Percentiles rank a stretch among this genome's conserved stretches.
Evolutionary conservation across 2,888 invertebrate species (phyloP).

Genomic region (Melanargia galathea): DNA sequence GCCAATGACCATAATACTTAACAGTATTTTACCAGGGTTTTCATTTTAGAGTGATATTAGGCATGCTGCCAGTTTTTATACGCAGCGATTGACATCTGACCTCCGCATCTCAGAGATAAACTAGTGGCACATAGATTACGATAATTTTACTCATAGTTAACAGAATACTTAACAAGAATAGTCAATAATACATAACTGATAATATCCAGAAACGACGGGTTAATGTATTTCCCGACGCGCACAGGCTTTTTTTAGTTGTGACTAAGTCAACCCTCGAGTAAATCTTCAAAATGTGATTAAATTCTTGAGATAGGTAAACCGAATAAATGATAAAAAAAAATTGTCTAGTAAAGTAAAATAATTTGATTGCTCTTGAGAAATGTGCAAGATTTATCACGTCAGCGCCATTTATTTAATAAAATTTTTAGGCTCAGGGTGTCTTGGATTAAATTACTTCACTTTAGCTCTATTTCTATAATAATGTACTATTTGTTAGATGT

Average conservation of each 20-base stretch:
- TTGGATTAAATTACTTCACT: no score
- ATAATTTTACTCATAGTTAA: constrained; percentile 2
- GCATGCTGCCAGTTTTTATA: constrained; percentile 13
- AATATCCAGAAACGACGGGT: not conserved
- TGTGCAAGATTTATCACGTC: not conserved
- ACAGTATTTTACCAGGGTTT: not conserved
- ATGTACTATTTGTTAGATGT: no score
- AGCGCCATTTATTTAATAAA: not conserved
- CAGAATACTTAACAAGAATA: no score
- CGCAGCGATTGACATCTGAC: constrained; percentile 12
- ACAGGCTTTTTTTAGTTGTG: not conserved
- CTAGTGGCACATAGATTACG: not conserved
- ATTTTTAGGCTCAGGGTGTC: no score
- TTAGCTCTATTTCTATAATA: no score
- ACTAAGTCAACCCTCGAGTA: not conserved
- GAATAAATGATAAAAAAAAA: not conserved
- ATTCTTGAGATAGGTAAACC: no score
- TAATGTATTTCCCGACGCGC: not conserved
- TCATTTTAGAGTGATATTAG: constrained; percentile 1
- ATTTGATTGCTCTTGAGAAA: not conserved
- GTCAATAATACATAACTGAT: not conserved
- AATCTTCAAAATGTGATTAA: no score
- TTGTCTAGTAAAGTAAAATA: no score
- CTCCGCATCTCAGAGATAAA: constrained; percentile 16
- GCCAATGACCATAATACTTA: constrained; percentile 7